Conservation (phyloP, 2,888 invertebrate species). For the Anaspis maculata region DNA sequence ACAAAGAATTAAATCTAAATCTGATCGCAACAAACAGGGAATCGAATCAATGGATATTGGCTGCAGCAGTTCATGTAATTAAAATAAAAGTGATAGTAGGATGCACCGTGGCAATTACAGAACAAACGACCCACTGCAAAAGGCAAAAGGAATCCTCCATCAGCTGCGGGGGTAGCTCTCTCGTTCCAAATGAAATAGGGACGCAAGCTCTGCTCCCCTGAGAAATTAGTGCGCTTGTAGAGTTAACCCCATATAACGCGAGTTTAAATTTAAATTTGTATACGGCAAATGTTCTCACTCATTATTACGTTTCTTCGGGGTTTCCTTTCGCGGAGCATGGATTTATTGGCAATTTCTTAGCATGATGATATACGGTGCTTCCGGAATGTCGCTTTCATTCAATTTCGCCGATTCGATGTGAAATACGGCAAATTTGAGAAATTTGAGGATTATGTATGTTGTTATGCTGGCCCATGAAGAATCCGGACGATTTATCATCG, state of each 20-base stretch:
- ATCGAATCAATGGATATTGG: no score
- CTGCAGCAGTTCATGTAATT: no score
- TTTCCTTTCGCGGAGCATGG: constrained; percentile 3
- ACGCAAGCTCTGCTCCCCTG: constrained; percentile 17
- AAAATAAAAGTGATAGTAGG: constrained; percentile 14
- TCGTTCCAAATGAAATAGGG: constrained; percentile 18
- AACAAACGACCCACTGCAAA: constrained; percentile 15
- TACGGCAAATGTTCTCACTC: constrained; percentile 18
- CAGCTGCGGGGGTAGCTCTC: constrained; percentile 6
- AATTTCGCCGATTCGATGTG: constrained; percentile 5
- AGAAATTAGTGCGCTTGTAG: constrained; percentile 24
- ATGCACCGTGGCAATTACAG: constrained; percentile 17
- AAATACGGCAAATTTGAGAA: constrained; percentile 7
- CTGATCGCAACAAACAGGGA: no score
- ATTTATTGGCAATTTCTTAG: constrained; percentile 15
- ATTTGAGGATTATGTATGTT: constrained; percentile 8
- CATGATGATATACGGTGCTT: constrained; percentile 5
- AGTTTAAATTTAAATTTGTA: constrained; percentile 21
- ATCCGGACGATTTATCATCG: background rate
- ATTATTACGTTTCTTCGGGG: constrained; percentile 13
- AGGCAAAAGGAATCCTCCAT: constrained; percentile 17
- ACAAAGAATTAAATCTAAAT: no score
- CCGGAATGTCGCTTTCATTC: constrained; percentile 7
- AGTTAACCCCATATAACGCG: constrained; percentile 21
- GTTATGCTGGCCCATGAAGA: background rate